These are phyloP conservation scores for Petrocephalus sullivani DNA, from an alignment of 2,797 vertebrate genomes.

Conservation along the genomic window DNA sequence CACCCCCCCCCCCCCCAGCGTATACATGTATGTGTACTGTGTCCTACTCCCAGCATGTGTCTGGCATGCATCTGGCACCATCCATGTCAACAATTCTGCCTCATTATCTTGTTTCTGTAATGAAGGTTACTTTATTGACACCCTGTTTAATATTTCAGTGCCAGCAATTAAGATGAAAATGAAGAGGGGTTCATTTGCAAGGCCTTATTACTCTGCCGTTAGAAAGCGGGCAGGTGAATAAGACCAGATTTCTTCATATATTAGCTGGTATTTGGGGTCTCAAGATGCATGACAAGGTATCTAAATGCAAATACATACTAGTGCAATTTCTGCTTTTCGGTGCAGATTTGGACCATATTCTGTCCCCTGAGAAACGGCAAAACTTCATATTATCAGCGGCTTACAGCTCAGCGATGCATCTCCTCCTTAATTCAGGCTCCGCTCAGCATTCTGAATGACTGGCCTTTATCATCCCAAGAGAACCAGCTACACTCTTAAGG, in stretches of 20 bases:
- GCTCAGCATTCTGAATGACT: not conserved
- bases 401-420: not conserved
- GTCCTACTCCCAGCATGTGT: not conserved
- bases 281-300: not conserved
- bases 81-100: not conserved
- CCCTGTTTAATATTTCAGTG: not conserved
- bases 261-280: not conserved
- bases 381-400: not conserved
- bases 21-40: not conserved
- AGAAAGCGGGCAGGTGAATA: not conserved
- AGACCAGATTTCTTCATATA: not conserved
- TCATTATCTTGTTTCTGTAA: not conserved
- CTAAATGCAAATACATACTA: not conserved
- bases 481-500: not conserved
- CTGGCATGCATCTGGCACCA: not conserved
- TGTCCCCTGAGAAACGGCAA: not conserved
- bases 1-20: too few relatives aligned
- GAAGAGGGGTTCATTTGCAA: not conserved
- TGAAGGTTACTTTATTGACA: not conserved
- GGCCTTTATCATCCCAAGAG: not conserved
- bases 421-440: not conserved
- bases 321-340: not conserved
- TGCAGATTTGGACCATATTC: not conserved
- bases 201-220: not conserved
- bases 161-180: not conserved